Evolutionary conservation across 2,888 invertebrate species (phyloP).

Genomic region (Andrena minutula): DNA sequence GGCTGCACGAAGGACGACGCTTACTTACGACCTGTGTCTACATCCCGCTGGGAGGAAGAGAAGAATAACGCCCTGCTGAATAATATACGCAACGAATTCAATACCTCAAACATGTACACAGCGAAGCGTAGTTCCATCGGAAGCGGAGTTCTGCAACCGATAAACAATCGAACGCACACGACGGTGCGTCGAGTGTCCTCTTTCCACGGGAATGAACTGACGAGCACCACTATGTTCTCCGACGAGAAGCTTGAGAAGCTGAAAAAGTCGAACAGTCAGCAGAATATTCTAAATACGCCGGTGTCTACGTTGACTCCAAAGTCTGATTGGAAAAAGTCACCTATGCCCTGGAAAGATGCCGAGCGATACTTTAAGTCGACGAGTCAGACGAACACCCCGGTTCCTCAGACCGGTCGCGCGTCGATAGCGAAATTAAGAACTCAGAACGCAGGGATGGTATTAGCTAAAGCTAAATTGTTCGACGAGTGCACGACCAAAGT

Average conservation of each 20-base stretch:
- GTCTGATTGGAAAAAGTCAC: conserved; percentile 66
- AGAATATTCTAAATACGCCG: conserved; percentile 64
- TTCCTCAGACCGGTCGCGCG: conserved; percentile 88
- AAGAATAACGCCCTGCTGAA: conserved; percentile 32
- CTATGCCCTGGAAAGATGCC: conserved; percentile 86
- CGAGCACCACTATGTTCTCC: conserved; percentile 77
- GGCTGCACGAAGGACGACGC: conserved; percentile 36
- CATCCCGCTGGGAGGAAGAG: conserved; percentile 53
- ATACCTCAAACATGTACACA: not conserved
- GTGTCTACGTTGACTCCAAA: conserved; percentile 19
- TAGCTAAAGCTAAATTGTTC: conserved; percentile 92
- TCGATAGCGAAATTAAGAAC: conserved; percentile 90
- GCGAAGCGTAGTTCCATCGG: conserved; percentile 45
- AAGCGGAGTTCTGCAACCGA: conserved; percentile 79
- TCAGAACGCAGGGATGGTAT: conserved; percentile 93
- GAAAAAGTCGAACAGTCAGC: conserved; percentile 78
- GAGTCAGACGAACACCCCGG: conserved; percentile 72
- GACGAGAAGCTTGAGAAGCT: conserved; percentile 79
- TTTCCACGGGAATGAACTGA: conserved; percentile 80
- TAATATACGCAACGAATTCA: conserved; percentile 23
- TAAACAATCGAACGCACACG: conserved; percentile 35
- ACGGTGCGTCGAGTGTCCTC: conserved; percentile 81
- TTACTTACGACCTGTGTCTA: conserved; percentile 39
- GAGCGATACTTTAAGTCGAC: conserved; percentile 86
- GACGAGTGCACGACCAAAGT: conserved; percentile 85